These are phyloP conservation scores for Poecilia velifera DNA, from an alignment of 2,797 vertebrate genomes.

Conservation along the genomic window DNA sequence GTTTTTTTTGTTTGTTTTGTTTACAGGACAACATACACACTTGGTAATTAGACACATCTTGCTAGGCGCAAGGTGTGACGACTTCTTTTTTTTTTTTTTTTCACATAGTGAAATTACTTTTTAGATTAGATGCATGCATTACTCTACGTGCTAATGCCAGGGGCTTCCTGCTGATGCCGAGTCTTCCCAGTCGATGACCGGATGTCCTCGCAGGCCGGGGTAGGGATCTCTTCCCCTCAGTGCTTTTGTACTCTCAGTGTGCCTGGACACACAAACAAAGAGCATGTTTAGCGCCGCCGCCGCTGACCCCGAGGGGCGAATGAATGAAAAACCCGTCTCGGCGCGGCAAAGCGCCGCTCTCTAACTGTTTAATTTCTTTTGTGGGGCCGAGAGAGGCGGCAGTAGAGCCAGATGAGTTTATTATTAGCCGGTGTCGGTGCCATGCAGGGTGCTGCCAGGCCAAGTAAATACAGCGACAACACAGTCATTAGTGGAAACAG, in stretches of 20 bases:
- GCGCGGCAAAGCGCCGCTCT: constrained; percentile 19
- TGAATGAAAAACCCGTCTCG: constrained; percentile 8
- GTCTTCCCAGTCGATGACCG: constrained; percentile 68
- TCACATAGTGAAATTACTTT: constrained; percentile 82
- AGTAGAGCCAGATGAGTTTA: constrained; percentile 24
- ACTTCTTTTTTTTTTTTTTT: constrained; percentile 72
- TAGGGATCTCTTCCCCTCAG: constrained; percentile 73
- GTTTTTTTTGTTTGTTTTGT: constrained; percentile 49
- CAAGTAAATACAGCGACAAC: constrained; percentile 17
- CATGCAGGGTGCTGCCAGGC: constrained; percentile 23
- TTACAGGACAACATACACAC: constrained; percentile 82
- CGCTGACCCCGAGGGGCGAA: background rate
- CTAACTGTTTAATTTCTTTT: constrained; percentile 14
- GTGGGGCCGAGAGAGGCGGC: constrained; percentile 23
- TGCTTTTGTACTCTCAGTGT: constrained; percentile 74
- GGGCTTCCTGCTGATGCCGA: constrained; percentile 59
- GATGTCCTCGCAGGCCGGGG: constrained; percentile 66
- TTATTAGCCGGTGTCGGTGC: constrained; percentile 27
- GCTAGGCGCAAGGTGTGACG: constrained; percentile 76
- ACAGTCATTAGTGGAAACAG: constrained; percentile 13
- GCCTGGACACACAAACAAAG: constrained; percentile 71
- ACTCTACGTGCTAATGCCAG: constrained; percentile 81
- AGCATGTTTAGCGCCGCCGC: constrained; percentile 58
- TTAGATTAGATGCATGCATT: constrained; percentile 84
- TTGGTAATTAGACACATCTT: constrained; percentile 79